Percentiles rank a stretch among this genome's conserved stretches.
Evolutionary conservation across 2,888 invertebrate species (phyloP).

Genomic region (Antitype chi): DNA sequence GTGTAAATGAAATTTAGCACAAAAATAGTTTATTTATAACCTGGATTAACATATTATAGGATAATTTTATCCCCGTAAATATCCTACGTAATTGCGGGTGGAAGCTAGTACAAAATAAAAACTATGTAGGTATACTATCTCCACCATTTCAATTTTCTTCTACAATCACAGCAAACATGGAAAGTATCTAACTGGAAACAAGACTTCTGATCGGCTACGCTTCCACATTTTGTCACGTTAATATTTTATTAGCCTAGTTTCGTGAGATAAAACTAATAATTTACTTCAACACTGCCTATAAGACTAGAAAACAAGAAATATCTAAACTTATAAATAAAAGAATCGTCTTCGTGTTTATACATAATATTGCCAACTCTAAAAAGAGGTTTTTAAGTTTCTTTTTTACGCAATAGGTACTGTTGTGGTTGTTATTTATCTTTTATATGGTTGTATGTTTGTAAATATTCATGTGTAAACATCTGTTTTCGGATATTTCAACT

Average conservation of each 20-base stretch:
- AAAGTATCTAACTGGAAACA: conserved; percentile 28
- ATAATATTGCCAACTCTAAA: conserved; percentile 39
- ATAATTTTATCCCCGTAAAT: background rate
- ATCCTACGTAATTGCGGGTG: background rate
- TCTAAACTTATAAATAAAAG: conserved; percentile 44
- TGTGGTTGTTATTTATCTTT: conserved; percentile 45
- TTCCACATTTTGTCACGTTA: conserved; percentile 54
- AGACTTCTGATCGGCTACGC: background rate
- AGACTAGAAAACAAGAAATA: conserved; percentile 32
- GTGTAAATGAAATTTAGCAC: background rate
- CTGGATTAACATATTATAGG: background rate
- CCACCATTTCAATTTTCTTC: background rate
- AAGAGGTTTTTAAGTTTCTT: conserved; percentile 39
- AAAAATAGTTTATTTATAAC: background rate
- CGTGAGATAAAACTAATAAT: conserved; percentile 30
- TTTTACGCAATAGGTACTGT: conserved; percentile 34
- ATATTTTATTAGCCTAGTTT: conserved; percentile 44
- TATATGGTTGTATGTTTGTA: conserved; percentile 18
- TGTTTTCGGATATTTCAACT: conserved; percentile 34
- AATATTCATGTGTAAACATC: conserved; percentile 39
- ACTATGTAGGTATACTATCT: background rate
- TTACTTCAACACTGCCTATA: conserved; percentile 14
- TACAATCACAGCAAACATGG: background rate
- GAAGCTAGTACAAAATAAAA: background rate
- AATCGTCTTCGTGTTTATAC: conserved; percentile 26